phyloP scores from a whole-genome alignment of 2,113 vertebrate genomes.

The Drymodes brunneopygia region DNA sequence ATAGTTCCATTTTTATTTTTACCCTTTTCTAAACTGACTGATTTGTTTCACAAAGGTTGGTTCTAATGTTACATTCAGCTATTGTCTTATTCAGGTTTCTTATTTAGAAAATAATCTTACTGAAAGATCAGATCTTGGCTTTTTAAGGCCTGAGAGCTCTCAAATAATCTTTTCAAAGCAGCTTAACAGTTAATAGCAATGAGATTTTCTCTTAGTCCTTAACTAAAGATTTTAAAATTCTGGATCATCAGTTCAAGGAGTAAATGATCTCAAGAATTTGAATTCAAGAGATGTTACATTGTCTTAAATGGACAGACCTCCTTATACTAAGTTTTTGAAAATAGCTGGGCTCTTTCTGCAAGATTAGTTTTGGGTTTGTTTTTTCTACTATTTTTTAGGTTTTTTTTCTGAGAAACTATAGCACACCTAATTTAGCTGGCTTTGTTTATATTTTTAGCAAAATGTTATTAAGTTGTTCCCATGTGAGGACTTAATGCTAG shows the following conservation, averaged over 20 bases:
- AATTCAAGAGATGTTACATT: background rate
- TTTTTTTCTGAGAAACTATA: background rate
- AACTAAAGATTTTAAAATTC: constrained; percentile 26
- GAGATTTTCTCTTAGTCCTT: constrained; percentile 6
- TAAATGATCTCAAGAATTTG: background rate
- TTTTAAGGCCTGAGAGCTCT: constrained; percentile 34
- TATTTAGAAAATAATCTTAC: constrained; percentile 26
- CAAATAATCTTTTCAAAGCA: constrained; percentile 30
- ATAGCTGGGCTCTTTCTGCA: background rate
- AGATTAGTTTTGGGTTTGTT: background rate
- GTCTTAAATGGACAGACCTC: background rate
- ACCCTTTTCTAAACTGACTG: background rate
- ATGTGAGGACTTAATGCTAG: background rate
- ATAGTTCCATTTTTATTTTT: background rate
- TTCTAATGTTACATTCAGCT: background rate
- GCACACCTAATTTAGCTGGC: background rate
- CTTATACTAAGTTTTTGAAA: background rate
- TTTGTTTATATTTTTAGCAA: background rate
- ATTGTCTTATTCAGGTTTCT: constrained; percentile 32
- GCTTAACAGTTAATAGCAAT: constrained; percentile 51
- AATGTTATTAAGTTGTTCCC: background rate
- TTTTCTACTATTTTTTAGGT: background rate
- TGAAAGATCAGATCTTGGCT: constrained; percentile 33
- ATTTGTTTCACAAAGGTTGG: background rate
- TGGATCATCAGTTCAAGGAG: background rate